phyloP scores from a whole-genome alignment of 2,797 vertebrate genomes.

The Sorex maritimensis region DNA sequence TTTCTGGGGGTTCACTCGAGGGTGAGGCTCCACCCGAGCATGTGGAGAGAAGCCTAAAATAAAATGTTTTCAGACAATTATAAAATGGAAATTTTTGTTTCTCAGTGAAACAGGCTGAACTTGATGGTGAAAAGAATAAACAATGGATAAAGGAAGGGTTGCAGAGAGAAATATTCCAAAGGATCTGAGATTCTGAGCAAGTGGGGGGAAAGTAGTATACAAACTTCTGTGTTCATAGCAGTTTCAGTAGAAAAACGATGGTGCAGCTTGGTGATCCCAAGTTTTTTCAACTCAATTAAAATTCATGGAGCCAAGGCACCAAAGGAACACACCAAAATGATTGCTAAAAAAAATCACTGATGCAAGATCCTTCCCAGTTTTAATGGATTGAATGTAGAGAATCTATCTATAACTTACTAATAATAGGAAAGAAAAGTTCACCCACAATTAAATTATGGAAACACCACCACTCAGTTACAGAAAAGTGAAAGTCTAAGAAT shows the following conservation, averaged over 20 bases:
- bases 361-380: not conserved
- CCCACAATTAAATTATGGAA: not conserved
- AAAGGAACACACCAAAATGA: not conserved
- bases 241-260: not conserved
- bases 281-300: not conserved
- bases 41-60: too few relatives aligned
- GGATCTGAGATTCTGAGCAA: not conserved
- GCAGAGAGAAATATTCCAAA: not conserved
- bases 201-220: not conserved
- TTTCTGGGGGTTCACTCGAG: too few relatives aligned
- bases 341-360: not conserved
- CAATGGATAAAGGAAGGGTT: not conserved
- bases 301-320: not conserved
- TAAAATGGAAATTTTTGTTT: too few relatives aligned
- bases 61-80: too few relatives aligned
- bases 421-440: not conserved
- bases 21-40: too few relatives aligned
- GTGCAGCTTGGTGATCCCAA: not conserved
- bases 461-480: not conserved
- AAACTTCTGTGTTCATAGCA: not conserved
- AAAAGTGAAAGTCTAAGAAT: not conserved
- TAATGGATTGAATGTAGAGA: not conserved
- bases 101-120: not conserved
- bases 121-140: not conserved
- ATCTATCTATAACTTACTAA: too few relatives aligned